These are phyloP conservation scores for Alouatta palliata DNA, from an alignment of 2,113 vertebrate species.

Conservation along the genomic window DNA sequence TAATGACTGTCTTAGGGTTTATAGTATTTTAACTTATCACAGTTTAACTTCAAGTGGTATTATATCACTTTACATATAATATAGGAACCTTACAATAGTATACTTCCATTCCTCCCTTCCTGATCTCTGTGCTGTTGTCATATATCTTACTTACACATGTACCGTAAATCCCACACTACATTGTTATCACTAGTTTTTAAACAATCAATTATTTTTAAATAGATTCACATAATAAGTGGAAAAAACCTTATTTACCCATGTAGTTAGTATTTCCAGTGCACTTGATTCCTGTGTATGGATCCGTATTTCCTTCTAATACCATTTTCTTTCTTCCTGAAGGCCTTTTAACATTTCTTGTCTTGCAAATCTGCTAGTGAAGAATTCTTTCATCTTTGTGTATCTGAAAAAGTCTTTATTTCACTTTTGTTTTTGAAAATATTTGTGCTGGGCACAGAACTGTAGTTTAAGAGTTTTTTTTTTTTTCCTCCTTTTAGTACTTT, in stretches of 20 bases:
- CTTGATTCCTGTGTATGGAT: background rate
- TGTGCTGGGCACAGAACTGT: background rate
- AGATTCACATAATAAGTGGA: background rate
- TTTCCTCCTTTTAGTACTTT: background rate
- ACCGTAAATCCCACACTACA: background rate
- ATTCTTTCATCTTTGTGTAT: background rate
- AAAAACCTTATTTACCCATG: background rate
- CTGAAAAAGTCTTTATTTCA: background rate
- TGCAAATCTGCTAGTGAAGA: constrained; percentile 3
- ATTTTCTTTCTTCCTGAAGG: background rate
- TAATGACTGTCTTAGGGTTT: constrained; percentile 1
- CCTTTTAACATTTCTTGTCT: constrained; percentile 30
- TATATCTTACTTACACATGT: background rate
- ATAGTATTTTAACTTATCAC: background rate
- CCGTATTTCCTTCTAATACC: background rate
- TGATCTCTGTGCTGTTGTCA: background rate
- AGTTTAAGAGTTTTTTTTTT: background rate
- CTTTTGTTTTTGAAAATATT: background rate
- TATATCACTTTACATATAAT: background rate
- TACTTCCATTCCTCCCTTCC: background rate
- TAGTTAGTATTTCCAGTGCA: background rate
- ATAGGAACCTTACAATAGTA: background rate
- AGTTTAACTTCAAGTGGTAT: background rate
- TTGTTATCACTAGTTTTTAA: constrained; percentile 34
- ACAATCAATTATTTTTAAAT: constrained; percentile 28